Conservation (phyloP, 2,797 vertebrate genomes). For the Tragopan temminckii region DNA sequence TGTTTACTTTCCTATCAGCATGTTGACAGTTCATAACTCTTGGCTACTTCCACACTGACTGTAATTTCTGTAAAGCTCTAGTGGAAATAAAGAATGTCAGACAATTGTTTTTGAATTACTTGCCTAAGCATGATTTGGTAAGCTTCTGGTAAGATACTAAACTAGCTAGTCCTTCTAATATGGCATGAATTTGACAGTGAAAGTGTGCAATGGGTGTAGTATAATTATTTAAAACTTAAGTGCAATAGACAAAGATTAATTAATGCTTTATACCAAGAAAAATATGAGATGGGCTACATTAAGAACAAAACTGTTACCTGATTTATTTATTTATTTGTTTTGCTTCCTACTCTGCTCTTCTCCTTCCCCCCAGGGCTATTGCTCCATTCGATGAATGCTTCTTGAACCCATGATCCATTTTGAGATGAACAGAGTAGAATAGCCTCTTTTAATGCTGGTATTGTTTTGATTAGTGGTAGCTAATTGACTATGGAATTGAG, state of each 20-base stretch:
- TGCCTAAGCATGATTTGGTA: neutral
- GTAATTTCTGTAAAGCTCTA: constrained; percentile 35
- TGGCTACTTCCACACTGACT: constrained; percentile 50
- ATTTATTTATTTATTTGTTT: fast-evolving
- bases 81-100: constrained; percentile 44
- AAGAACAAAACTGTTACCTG: neutral
- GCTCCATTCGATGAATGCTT: neutral
- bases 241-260: neutral
- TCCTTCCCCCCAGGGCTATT: neutral
- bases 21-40: constrained; percentile 65
- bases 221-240: neutral
- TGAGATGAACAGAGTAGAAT: neutral
- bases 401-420: neutral
- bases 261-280: neutral
- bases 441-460: neutral
- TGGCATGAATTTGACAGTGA: neutral
- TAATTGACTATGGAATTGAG: neutral
- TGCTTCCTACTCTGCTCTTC: neutral
- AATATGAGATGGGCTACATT: neutral
- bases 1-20: constrained; percentile 60
- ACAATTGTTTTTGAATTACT: neutral
- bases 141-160: neutral
- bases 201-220: neutral
- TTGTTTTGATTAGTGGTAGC: neutral
- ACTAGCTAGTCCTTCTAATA: neutral